These are phyloP conservation scores for Cydia fagiglandana DNA, from an alignment of 1,140 invertebrate genomes.

Conservation along the genomic window DNA sequence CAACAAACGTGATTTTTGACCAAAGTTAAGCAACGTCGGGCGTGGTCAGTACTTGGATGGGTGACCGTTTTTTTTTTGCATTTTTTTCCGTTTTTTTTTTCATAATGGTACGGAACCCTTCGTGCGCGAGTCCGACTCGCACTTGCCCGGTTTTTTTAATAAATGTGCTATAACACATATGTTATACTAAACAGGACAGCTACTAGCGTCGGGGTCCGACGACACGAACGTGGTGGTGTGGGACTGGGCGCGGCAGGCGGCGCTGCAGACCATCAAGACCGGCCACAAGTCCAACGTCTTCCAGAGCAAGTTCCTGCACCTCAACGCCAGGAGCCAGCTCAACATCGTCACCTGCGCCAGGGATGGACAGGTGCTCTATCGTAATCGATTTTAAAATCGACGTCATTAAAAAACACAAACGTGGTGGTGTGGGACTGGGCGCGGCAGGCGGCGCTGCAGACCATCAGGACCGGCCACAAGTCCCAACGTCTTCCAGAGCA, in stretches of 20 bases:
- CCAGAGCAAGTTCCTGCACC: conserved; percentile 86
- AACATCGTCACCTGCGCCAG: conserved; percentile 93
- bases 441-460: conserved; percentile 81
- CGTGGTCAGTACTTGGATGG: too few species aligned
- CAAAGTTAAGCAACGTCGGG: too few species aligned
- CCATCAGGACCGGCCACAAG: conserved; percentile 88
- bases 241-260: conserved; percentile 91
- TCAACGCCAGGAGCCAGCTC: conserved; percentile 83
- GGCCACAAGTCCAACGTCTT: conserved; percentile 94
- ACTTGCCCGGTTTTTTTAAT: too few species aligned
- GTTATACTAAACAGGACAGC: conserved; percentile 80
- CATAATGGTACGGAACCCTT: too few species aligned
- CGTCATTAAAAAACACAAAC: conserved; percentile 82
- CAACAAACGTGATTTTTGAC: too few species aligned
- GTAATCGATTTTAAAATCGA: too few species aligned
- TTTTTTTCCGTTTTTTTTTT: too few species aligned
- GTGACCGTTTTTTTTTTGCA: too few species aligned
- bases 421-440: conserved; percentile 96
- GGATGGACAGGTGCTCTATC: conserved; percentile 89
- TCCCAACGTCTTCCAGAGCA: conserved; percentile 95
- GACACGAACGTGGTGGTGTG: conserved; percentile 92
- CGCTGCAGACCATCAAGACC: conserved; percentile 83
- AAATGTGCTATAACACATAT: too few species aligned
- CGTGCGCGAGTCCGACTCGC: too few species aligned
- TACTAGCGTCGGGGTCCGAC: conserved; percentile 94